Percentiles rank a stretch among this genome's conserved stretches.
Evolutionary conservation across 2,888 invertebrate species (phyloP).

Genomic region (Mycogona germanica): DNA sequence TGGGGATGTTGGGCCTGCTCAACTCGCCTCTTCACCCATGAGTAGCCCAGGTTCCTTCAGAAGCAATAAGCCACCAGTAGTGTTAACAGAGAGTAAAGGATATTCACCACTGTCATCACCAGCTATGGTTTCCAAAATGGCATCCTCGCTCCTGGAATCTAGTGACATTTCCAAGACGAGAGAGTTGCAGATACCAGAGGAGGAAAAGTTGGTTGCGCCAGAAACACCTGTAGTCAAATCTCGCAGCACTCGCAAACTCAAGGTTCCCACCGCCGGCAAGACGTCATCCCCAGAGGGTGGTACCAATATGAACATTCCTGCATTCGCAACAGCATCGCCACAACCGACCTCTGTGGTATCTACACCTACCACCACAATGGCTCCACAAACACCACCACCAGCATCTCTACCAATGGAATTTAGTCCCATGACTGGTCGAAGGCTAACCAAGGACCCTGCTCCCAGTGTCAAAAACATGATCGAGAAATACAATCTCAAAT

Average conservation of each 20-base stretch:
- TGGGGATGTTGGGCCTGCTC: too few relatives aligned
- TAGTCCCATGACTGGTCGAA: not conserved
- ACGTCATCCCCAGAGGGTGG: not conserved
- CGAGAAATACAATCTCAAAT: constrained; percentile 16
- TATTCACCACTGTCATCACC: too few relatives aligned
- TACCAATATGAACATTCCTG: not conserved
- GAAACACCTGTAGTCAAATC: constrained; percentile 15
- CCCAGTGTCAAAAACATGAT: constrained; percentile 16
- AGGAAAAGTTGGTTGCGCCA: not conserved
- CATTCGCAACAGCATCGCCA: not conserved
- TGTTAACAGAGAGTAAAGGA: too few relatives aligned
- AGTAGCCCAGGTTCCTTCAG: too few relatives aligned
- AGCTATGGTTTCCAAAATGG: too few relatives aligned
- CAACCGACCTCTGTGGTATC: not conserved
- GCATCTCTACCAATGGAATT: not conserved
- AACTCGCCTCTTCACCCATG: too few relatives aligned
- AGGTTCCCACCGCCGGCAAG: constrained; percentile 5
- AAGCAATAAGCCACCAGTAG: too few relatives aligned
- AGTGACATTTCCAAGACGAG: too few relatives aligned
- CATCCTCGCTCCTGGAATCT: too few relatives aligned
- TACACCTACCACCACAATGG: not conserved
- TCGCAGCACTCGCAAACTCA: constrained; percentile 13
- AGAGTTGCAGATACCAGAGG: not conserved
- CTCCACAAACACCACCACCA: too few relatives aligned
- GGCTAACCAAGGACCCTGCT: constrained; percentile 10